Evolutionary conservation across 2,888 invertebrate genomes (phyloP), one percentile per base, ranked within the genome.

Genomic region (Deroplatys truncata): DNA sequence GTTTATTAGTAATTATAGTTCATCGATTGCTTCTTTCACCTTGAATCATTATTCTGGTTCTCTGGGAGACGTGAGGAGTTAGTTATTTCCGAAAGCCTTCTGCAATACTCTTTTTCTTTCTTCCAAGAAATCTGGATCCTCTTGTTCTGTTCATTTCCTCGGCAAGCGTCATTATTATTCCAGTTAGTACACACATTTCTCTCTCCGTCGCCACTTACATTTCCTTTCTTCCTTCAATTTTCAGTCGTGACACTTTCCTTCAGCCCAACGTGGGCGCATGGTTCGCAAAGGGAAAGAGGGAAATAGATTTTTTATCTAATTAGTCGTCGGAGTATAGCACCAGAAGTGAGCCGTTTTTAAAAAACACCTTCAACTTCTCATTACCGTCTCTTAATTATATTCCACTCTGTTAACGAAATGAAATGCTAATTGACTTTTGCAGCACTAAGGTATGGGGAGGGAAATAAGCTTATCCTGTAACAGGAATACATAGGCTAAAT

Each of bases 301-400:
- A 91, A 91, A 91, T 91, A 90, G 91, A 90, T 88, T 91, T 91
- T 91, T 91, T 90, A 91, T 91, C 89, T 90, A 90, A 91, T 91
- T 91, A 91, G 88, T 85, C 86, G 88, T 89, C 89, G 88, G 89
- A 90, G 90, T 89, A 90, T 89, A 89, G 87, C 31, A 86, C 20
- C 89, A 88, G 89, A 89, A 91, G 89, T 89, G 90, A 90, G 89
- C 88, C 84, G 90, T 89, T 89, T 89, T 89, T 91, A 90, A 90
- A 91, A 90, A 91, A 91, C 89, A 88, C 91, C 91, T 90, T 88
- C 86, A 89, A 91, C 85, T 90, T 91, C 90, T 91, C 91, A 90
- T 91, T 91, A 90, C 90, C 90, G 90, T 43, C 86, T 91, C 90
- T 90, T 91, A 90, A 91, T 90, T 91, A 89, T 88, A 85, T 90